Evolutionary conservation across 1,140 invertebrate species (phyloP).

Genomic region (Magallana ariakensis): DNA sequence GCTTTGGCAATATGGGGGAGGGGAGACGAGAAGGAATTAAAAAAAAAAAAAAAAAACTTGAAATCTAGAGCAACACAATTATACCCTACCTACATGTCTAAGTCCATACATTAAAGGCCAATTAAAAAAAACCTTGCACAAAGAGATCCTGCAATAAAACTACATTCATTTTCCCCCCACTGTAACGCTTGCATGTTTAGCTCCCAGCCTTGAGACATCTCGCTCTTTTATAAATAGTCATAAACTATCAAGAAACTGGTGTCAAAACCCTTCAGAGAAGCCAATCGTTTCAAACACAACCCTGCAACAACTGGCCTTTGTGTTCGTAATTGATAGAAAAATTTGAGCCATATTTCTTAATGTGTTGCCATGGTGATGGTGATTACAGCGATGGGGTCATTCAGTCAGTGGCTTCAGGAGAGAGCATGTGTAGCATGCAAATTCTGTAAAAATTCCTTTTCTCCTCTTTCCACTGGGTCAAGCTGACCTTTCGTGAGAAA

Average conservation of each 20-base stretch:
- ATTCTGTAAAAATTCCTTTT: constrained; percentile 22
- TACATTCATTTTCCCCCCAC: constrained; percentile 5
- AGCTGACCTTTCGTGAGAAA: constrained; percentile 14
- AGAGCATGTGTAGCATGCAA: constrained; percentile 41
- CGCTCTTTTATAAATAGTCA: background rate
- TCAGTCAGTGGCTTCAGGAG: constrained; percentile 30
- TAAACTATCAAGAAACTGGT: background rate
- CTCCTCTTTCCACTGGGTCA: constrained; percentile 22
- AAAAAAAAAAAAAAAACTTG: no score
- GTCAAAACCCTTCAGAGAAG: constrained; percentile 7
- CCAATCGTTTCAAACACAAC: constrained; percentile 4
- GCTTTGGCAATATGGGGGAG: no score
- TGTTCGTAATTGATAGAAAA: constrained; percentile 40
- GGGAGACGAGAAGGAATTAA: no score
- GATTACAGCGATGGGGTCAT: constrained; percentile 42
- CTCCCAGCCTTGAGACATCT: background rate
- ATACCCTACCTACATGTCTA: background rate
- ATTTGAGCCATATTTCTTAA: constrained; percentile 42
- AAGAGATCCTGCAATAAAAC: constrained; percentile 1
- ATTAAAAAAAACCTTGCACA: background rate
- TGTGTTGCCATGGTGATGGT: constrained; percentile 42
- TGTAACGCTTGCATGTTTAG: background rate
- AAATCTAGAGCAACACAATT: no score
- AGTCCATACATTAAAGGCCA: background rate
- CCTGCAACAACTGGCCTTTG: background rate